phyloP scores from a whole-genome alignment of 2,113 vertebrate species.

The Petromus typicus region DNA sequence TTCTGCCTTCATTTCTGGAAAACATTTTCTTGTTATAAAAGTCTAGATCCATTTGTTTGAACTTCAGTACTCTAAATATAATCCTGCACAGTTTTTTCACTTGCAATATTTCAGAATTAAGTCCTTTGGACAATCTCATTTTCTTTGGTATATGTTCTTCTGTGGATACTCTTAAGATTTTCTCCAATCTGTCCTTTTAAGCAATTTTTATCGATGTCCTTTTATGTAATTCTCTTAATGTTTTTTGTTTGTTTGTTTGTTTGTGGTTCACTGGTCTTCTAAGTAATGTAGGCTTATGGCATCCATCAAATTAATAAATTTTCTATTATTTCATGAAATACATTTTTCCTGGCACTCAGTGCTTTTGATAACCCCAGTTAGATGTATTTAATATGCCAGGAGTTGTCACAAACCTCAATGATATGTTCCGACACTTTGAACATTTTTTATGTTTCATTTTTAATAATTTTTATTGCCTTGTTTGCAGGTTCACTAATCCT shows the following conservation, averaged over 20 bases:
- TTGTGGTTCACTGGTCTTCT: neutral
- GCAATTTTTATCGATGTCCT: neutral
- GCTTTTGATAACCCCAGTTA: neutral
- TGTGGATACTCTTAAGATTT: neutral
- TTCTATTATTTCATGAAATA: neutral
- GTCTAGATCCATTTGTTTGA: neutral
- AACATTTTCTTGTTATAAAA: neutral
- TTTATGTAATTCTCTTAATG: neutral
- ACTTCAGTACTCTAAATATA: neutral
- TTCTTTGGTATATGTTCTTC: neutral
- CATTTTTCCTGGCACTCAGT: neutral
- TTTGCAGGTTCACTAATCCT: conserved; percentile 3
- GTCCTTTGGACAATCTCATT: neutral
- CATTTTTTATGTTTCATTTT: neutral
- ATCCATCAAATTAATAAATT: neutral
- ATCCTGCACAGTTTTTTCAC: neutral
- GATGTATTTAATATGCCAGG: neutral
- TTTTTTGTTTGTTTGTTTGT: neutral
- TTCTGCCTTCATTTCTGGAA: neutral
- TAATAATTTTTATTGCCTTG: neutral
- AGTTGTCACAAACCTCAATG: neutral
- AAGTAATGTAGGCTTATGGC: neutral
- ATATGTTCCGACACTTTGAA: neutral
- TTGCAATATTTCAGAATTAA: neutral
- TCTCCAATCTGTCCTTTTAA: neutral